A percentile compares a stretch with the other conserved stretches of the same genome.
These are phyloP conservation scores for Chrysochloris asiatica DNA, from an alignment of 2,113 vertebrate genomes.

Conservation along the genomic window DNA sequence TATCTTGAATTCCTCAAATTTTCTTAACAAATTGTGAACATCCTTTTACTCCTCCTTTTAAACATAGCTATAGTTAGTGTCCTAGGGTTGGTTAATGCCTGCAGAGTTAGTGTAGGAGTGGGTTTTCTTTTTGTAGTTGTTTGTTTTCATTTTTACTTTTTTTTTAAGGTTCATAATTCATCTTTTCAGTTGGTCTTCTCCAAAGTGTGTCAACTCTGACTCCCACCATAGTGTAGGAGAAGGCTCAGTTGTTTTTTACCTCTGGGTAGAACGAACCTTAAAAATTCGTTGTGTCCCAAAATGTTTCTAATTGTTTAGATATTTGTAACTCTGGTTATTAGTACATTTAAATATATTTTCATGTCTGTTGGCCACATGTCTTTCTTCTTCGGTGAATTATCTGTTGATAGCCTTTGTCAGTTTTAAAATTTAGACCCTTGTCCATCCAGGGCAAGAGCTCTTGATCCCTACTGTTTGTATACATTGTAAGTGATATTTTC, in stretches of 20 bases:
- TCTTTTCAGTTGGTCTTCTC: neutral
- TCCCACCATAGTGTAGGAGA: neutral
- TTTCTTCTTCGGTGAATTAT: conserved; percentile 17
- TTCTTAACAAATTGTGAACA: neutral
- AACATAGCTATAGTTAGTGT: neutral
- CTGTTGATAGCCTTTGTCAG: neutral
- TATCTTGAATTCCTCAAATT: neutral
- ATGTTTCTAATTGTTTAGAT: neutral
- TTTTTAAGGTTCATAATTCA: neutral
- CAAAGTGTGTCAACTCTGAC: conserved; percentile 7
- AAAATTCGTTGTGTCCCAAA: neutral
- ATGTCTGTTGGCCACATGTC: conserved; percentile 23
- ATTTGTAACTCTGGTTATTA: conserved; percentile 1
- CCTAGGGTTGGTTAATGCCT: neutral
- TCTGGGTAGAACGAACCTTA: neutral
- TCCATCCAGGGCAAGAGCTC: neutral
- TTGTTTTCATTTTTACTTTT: neutral
- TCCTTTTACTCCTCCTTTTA: neutral
- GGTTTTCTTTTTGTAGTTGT: neutral
- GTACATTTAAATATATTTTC: conserved; percentile 19
- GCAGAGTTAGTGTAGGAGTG: neutral
- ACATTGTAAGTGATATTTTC: neutral
- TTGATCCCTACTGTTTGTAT: neutral
- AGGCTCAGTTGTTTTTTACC: neutral
- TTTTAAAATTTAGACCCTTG: conserved; percentile 32